Base-by-base conservation (phyloP, 2,797 vertebrate species). In the Numenius phaeopus region DNA sequence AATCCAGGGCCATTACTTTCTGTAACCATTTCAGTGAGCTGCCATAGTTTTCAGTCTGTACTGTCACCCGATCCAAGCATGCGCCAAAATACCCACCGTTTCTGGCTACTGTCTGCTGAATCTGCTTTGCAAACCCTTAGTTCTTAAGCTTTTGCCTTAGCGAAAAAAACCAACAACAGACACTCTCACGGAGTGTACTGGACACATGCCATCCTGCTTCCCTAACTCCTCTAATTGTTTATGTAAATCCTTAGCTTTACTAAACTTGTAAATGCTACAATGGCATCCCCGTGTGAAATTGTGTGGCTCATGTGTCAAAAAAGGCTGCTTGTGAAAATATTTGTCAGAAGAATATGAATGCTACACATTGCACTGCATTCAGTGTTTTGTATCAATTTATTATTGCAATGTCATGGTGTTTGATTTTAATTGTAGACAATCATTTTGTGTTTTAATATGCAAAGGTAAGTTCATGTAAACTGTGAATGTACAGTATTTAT, bases 21-120 rank as follows among this genome's bases (percentile, higher is more conserved):
- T 98, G 98, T 98, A 96, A 98, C 98, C 98, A 98, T 98, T 98
- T 99, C 99, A 99, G 98, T 99, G 99, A 99, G 99, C 99, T 99
- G 99, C 99, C 99, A 99, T 99, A 98, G 98, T 99, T 99, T 98
- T 98, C 98, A 97, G 98, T 98, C 98, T 98, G 98, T 98, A 98
- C 98, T 97, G 98, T 98, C 98, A 98, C 98, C 97, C 98, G 98
- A 98, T 97, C 98, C 98, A 97, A 98, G 98, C 98, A 99, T 99
- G 98, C 98, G 98, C 98, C 98, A 97, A 98, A 96, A 96, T 97
- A 95, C 96, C 98, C 98, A 98, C 97, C 57, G 97, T 98, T 98
- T 97, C 97, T 98, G 97, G 98, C 98, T 98, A 96, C 93, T 97
- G 98, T 98, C 96, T 98, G 98, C 98, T 98, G 97, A 98, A 97